phyloP scores from a whole-genome alignment of 2,113 vertebrate genomes.

The Bos taurus region ARS-UCD2.0 NC_037344.1:57914001-57914500 shows the following conservation, averaged over 20 bases:
- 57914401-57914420: background rate
- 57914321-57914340: background rate
- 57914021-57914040: background rate
- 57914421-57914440: background rate
- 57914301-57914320: background rate
- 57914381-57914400: background rate
- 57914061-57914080: background rate
- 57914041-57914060: accelerated
- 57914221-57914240: background rate
- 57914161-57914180: background rate
- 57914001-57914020: background rate
- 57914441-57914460: background rate
- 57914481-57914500: background rate
- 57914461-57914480: background rate
- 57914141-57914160: background rate
- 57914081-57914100: background rate
- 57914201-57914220: background rate
- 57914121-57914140: background rate
- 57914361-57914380: background rate
- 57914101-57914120: background rate
- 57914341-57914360: background rate
- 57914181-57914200: background rate
- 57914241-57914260: background rate
- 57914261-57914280: background rate
- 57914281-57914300: background rate